Evolutionary conservation across 2,113 vertebrate species (phyloP).

Genomic region (Ochotona princeps): DNA sequence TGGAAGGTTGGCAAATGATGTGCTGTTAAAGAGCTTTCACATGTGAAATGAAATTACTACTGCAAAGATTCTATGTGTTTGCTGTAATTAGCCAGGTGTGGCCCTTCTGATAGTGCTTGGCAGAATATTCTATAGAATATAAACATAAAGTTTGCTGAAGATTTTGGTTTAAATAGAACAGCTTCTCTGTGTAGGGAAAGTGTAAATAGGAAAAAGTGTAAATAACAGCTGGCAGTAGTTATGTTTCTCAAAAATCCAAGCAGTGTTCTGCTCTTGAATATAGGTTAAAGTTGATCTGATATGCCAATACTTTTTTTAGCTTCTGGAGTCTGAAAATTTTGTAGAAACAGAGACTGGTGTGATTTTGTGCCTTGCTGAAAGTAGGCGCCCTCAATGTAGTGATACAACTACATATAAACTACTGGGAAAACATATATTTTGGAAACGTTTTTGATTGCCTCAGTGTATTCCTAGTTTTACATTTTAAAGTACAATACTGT

Average conservation of each 20-base stretch:
- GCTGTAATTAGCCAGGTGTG: slow-evolving; percentile 67
- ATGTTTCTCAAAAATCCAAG: slow-evolving; percentile 62
- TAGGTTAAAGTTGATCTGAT: slow-evolving; percentile 68
- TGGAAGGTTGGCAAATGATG: neutral
- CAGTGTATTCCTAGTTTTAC: neutral
- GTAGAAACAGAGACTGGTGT: slow-evolving; percentile 3
- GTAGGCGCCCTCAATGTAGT: slow-evolving; percentile 17
- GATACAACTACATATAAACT: neutral
- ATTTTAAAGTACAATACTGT: neutral
- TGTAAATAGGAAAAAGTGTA: slow-evolving; percentile 62
- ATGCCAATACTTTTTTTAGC: slow-evolving; percentile 51
- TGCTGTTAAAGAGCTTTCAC: slow-evolving; percentile 18
- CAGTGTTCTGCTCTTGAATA: slow-evolving; percentile 65
- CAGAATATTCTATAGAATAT: slow-evolving; percentile 42
- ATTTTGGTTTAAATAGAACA: slow-evolving; percentile 58
- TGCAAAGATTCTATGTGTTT: slow-evolving; percentile 26
- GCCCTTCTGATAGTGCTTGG: neutral
- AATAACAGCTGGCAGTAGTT: slow-evolving; percentile 75
- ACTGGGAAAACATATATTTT: neutral
- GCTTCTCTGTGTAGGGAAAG: slow-evolving; percentile 13
- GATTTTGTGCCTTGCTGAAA: slow-evolving; percentile 4
- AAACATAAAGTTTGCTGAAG: slow-evolving; percentile 34
- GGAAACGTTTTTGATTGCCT: slow-evolving; percentile 2
- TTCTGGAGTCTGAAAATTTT: slow-evolving; percentile 39
- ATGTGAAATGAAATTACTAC: slow-evolving; percentile 13